Conservation (phyloP, 2,113 vertebrate genomes). For the Charina bottae region DNA sequence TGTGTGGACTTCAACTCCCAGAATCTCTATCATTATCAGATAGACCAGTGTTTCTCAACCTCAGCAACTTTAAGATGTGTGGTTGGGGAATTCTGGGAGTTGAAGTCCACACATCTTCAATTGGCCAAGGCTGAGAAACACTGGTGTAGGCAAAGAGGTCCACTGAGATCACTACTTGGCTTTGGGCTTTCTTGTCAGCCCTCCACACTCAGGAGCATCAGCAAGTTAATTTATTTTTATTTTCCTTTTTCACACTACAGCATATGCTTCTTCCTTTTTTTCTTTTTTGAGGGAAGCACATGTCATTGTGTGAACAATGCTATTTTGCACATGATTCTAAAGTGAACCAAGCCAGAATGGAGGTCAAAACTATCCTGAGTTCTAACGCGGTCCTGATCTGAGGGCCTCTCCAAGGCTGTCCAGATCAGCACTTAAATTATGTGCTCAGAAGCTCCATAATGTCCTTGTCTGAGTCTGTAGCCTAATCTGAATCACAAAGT, state of each 20-base stretch:
- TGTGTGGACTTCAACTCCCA: no score
- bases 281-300: background rate
- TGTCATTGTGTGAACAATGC: background rate
- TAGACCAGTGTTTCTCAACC: no score
- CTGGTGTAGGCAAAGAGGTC: background rate
- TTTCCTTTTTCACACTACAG: background rate
- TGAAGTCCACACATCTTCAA: no score
- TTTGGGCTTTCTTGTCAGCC: background rate
- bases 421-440: background rate
- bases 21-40: no score
- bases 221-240: background rate
- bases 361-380: background rate
- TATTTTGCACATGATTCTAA: background rate
- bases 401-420: background rate
- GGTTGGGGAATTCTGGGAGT: no score
- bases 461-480: no score
- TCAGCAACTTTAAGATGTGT: no score
- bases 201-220: background rate
- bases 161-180: background rate
- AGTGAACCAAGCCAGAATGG: background rate
- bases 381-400: background rate
- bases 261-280: background rate
- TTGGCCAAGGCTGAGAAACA: no score
- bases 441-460: background rate
- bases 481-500: background rate